Conservation (phyloP, 2,888 invertebrate genomes). For the Drosophila lacicola region DNA sequence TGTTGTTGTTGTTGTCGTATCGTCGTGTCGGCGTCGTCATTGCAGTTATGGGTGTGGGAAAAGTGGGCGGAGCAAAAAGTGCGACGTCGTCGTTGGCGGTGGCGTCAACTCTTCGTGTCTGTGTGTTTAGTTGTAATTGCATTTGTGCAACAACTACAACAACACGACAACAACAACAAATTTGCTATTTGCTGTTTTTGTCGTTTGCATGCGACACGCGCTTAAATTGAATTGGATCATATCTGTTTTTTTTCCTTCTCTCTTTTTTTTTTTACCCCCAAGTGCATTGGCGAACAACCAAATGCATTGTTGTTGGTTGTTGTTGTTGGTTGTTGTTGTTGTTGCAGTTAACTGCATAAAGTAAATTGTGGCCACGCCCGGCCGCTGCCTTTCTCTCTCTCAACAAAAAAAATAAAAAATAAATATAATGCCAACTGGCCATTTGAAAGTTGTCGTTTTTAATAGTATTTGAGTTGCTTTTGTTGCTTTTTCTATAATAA, state of each 20-base stretch:
- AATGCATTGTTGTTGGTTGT: slow-evolving; percentile 37
- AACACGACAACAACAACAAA: slow-evolving; percentile 30
- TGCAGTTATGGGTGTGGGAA: slow-evolving; percentile 76
- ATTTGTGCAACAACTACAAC: slow-evolving; percentile 61
- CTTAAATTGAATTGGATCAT: slow-evolving; percentile 74
- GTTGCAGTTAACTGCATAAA: slow-evolving; percentile 25
- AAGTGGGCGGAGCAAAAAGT: slow-evolving; percentile 77
- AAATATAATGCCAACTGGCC: slow-evolving; percentile 22
- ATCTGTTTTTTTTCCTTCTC: slow-evolving; percentile 40
- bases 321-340: not conserved
- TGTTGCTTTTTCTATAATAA: not conserved
- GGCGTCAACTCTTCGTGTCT: slow-evolving; percentile 56
- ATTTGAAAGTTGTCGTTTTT: slow-evolving; percentile 54
- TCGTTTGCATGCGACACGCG: slow-evolving; percentile 68
- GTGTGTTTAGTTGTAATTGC: slow-evolving; percentile 73
- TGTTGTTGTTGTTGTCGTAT: slow-evolving; percentile 20
- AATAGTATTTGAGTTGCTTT: slow-evolving; percentile 1
- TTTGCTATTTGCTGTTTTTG: slow-evolving; percentile 48
- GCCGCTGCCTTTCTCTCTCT: slow-evolving; percentile 47
- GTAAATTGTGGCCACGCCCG: slow-evolving; percentile 54
- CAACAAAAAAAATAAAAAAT: not conserved
- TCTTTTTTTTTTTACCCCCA: slow-evolving; percentile 1
- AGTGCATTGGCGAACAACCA: slow-evolving; percentile 29
- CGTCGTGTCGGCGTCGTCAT: slow-evolving; percentile 59
- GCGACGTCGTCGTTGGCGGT: slow-evolving; percentile 59